Evolutionary conservation across 2,797 vertebrate species (phyloP), one percentile per base, ranked within the genome.

Genomic region (Trematomus bernacchii): DNA sequence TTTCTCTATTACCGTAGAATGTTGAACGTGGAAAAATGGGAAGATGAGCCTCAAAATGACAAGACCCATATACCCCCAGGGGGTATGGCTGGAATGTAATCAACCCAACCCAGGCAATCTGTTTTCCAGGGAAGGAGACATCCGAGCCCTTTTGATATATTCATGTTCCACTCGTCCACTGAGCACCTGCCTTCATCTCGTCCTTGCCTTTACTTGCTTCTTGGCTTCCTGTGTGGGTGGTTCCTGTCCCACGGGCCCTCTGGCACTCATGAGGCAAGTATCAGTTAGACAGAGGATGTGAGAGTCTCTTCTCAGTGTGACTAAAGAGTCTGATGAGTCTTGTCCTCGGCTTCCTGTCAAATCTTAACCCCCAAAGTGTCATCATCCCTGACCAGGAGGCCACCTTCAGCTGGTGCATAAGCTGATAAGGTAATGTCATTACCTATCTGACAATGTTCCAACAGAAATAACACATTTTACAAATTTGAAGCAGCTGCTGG

Each of bases 21-120:
- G 90, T 87, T 86, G 80, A 92, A 93, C 89, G 89, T 90, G 90
- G 90, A 93, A 87, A 92, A 92, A 90, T 64, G 85, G 73, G 72
- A 91, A 87, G 82, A 90, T 91, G 90, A 91, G 87, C 83, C 73
- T 89, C 84, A 85, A 93, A 91, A 90, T 90, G 83, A 90, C 90
- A 88, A 86, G 83, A 78, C 75, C 87, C 70, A 80, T 73, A 83
- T 78, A 77, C 86, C 87, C 89, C 87, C 44, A 37, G 84, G 91
- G 91, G 87, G 84, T 66, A 81, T 87, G 90, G 89, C 86, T 86
- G 85, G 85, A 91, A 92, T 89, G 77, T 85, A 91, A 92, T 87
- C 85, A 84, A 88, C 85, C 82, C 81, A 67, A 73, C 51, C 73
- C 66, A 88, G 82, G 80, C 81, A 85, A 86, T 88, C 80, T 87